Conservation (phyloP, 2,888 invertebrate species). For the Pollenia griseotomentosa region DNA sequence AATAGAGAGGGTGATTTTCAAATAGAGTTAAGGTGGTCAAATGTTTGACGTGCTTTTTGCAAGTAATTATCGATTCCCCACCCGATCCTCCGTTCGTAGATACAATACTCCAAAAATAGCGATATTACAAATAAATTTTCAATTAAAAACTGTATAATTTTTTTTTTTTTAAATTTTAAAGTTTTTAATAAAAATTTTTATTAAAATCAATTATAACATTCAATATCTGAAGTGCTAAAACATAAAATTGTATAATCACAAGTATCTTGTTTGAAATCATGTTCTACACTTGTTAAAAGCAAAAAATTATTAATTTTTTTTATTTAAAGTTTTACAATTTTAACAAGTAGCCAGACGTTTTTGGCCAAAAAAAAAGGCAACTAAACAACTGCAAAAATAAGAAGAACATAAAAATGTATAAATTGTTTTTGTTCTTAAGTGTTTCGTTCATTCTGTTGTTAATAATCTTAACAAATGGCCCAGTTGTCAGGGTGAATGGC, state of each 20-base stretch:
- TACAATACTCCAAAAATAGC: no score
- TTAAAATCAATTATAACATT: background rate
- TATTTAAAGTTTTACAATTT: background rate
- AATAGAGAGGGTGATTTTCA: no score
- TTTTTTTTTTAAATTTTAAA: no score
- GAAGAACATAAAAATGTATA: conserved; percentile 37
- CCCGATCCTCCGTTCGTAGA: no score
- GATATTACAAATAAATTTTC: no score
- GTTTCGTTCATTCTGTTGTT: background rate
- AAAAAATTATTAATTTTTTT: background rate
- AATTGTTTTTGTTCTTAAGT: conserved; percentile 10
- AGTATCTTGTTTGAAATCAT: background rate
- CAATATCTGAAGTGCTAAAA: background rate
- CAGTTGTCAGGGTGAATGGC: conserved; percentile 51
- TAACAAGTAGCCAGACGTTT: conserved; percentile 9
- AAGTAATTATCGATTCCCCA: no score
- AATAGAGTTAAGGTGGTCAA: no score
- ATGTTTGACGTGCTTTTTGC: no score
- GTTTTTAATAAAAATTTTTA: no score
- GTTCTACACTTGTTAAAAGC: background rate
- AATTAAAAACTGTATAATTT: no score
- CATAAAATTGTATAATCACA: background rate
- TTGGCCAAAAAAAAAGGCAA: background rate
- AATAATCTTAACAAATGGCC: conserved; percentile 40
- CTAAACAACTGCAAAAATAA: background rate